Conservation (phyloP, 1,140 invertebrate genomes). For the Aphaenogaster ashmeadi region DNA sequence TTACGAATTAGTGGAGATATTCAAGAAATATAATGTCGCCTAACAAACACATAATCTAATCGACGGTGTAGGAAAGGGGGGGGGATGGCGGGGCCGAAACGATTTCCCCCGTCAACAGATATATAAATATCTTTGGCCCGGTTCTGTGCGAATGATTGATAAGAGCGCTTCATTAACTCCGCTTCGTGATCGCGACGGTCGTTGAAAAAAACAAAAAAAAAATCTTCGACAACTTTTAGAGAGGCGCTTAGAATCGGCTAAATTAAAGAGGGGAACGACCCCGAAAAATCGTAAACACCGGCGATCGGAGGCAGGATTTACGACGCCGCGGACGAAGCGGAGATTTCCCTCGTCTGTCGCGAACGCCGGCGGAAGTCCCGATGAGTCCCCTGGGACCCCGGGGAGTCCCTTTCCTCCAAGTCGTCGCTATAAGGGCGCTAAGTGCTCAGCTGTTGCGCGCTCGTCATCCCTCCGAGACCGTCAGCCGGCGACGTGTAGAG, state of each 20-base stretch:
- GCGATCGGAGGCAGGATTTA: conserved; percentile 64
- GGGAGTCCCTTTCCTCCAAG: conserved; percentile 35
- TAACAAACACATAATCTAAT: conserved; percentile 59
- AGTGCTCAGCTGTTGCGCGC: conserved; percentile 84
- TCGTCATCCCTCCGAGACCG: conserved; percentile 54
- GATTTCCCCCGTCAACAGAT: conserved; percentile 29
- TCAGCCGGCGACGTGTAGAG: conserved; percentile 9
- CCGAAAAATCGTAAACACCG: conserved; percentile 35
- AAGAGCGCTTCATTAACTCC: not conserved
- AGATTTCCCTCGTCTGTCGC: conserved; percentile 43
- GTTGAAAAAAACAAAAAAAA: not conserved
- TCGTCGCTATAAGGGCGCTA: conserved; percentile 63
- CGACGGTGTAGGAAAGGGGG: not conserved
- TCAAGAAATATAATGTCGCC: conserved; percentile 22
- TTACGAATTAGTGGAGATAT: conserved; percentile 43
- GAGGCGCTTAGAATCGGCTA: not conserved
- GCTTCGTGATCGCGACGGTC: not conserved
- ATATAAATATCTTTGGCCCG: conserved; percentile 28
- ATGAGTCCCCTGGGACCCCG: conserved; percentile 76
- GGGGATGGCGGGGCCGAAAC: not conserved
- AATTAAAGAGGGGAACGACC: conserved; percentile 24
- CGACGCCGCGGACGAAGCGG: conserved; percentile 23
- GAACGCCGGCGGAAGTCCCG: conserved; percentile 79
- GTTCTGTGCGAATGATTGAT: conserved; percentile 20
- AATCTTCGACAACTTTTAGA: not conserved